Evolutionary conservation across 2,797 vertebrate genomes (phyloP), one percentile per base, ranked within the genome.

Genomic region (Tachyglossus aculeatus): DNA sequence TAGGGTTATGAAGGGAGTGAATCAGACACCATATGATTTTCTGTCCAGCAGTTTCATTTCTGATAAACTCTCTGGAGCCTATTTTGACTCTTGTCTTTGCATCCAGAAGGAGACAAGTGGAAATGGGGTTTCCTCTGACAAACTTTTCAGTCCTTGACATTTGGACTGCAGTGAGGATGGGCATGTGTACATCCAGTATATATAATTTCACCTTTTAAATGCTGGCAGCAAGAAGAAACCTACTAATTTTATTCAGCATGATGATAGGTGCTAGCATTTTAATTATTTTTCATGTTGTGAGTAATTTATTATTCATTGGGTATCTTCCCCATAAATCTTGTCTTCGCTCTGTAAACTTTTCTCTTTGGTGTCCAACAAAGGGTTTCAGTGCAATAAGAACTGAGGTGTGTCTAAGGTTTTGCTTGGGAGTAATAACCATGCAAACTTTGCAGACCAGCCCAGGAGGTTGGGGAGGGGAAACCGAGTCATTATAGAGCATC

Each of bases 321-420:
- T 90, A 90, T 92, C 90, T 91, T 76, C 87, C 70, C 75, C 44
- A 50, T 15, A 3, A 87, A 90, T 85, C 87, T 88, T 77, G 53
- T 70, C 85, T 85, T 80, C 73, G 75, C 78, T 90, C 88, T 92
- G 74, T 88, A 74, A 85, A 87, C 82, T 3, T 71, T 88, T 67
- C 78, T 82, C 71, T 84, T 88, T 85, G 72, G 56, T 88, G 90
- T 82, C 84, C 88, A 86, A 90, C 88, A 90, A 92, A 91, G 88
- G 85, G 88, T 92, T 94, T 93, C 92, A 93, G 80, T 88, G 90
- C 91, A 93, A 82, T 90, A 93, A 93, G 92, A 91, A 92, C 88
- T 88, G 90, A 93, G 93, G 93, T 89, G 93, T 94, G 93, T 93
- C 93, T 58, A 45, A 55, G 85, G 78, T 90, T 89, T 90, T 91